Base-by-base conservation (phyloP, 2,797 vertebrate species). In the Enteromius afrohamiltoni region DNA sequence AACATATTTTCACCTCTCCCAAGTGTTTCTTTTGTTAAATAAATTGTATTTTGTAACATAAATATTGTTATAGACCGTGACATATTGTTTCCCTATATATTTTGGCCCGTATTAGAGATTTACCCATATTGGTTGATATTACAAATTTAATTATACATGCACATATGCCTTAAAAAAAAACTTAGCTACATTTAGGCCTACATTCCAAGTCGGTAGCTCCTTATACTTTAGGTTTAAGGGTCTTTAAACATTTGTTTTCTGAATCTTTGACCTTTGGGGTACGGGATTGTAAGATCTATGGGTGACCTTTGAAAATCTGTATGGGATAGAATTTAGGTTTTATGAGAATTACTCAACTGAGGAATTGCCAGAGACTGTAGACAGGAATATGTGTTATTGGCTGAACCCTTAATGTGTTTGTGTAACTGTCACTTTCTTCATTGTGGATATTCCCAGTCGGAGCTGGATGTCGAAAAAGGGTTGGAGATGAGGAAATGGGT, bases 401-500 rank as follows among this genome's bases (percentile, higher is more conserved):
- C 78, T 80, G 67, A 69, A 79, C 62, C 45, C 47, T 51, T 23
- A 40, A 51, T 53, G 21, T 40, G 31, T 80, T 51, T 40, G 51
- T 80, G 77, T 69, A 80, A 53, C n/a, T 3, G 31, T 11, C 31
- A 69, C 78, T 68, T 79, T 79, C 10, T 49, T 70, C 40, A 65
- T 82, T 23, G 19, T 68, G 60, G 34, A 58, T 31, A 64, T 83
- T 78, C 67, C 6, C 91, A 99, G 98, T 95, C 92, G 64, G 98
- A 99, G 82, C 94, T 96, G 89, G 97, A 99, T 91, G 88, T 97
- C 92, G 98, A 99, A 88, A 99, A 99, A 83, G 98, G 97, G 68
- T 87, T 99, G 93, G 98, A 99, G 93, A 99, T 98, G 97, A 96
- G 98, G 87, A 99, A 98, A 91, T 98, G 97, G 97, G 98, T 99